Evolutionary conservation across 2,113 vertebrate species (phyloP), one percentile per base, ranked within the genome.

Genomic region (Vimba vimba): DNA sequence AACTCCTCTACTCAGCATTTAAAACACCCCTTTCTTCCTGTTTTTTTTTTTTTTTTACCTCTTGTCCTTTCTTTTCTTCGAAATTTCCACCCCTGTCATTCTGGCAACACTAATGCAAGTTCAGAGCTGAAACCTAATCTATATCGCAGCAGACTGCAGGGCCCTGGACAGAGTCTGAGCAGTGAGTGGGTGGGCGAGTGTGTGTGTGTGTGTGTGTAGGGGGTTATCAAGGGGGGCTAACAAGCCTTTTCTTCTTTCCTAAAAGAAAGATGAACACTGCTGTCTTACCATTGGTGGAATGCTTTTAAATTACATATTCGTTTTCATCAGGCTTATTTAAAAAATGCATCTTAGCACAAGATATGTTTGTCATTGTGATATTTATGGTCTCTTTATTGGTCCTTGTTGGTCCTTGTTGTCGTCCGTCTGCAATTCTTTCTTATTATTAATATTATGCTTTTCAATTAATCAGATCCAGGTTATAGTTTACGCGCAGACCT

Each of bases 1-100:
- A 93, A 93, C 90, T 94, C 85, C 89, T 90, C 89, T 87, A 91
- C 93, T 94, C 94, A 94, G 94, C 92, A 92, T 94, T 93, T 91
- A 86, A 90, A 91, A 86, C 87, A 88, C 84, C 79, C 52, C 66
- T 52, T 84, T 87, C 74, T 81, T 83, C 64, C 60, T 66, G 55
- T 33, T 33, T 33, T 33, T 33, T 33, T 33, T 71, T 86, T 75
- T 84, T 33, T 80, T 86, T 60, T 76, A 82, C 27, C 13, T 81
- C 64, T 85, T 83, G 52, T 88, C 86, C 88, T 91, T 91, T 90
- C 82, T 85, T 83, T 89, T 90, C 89, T 82, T 93, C 88, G 92
- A 93, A 92, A 91, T 94, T 94, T 94, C 91, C 91, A 92, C 87
- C 92, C 89, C 79, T 91, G 90, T 91, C 30, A 91, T 91, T 87